These are phyloP conservation scores for Drosophila asahinai DNA, from an alignment of 1,140 invertebrate genomes.

Conservation along the genomic window DNA sequence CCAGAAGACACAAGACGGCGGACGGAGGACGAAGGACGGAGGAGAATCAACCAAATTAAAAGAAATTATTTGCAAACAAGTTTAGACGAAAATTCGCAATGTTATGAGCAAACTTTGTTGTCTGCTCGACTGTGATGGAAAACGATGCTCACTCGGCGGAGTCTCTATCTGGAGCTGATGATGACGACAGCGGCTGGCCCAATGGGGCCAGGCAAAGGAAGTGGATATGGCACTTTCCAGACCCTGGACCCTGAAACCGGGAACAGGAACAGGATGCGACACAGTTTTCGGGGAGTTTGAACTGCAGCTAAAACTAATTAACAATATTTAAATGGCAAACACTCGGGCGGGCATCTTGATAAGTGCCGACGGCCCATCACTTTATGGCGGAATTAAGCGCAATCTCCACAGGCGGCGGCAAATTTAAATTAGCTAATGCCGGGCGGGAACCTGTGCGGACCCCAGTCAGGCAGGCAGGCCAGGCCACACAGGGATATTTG, in stretches of 20 bases:
- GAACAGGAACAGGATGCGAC: slow-evolving; percentile 2
- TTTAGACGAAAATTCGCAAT: slow-evolving; percentile 80
- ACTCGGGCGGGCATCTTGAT: slow-evolving; percentile 58
- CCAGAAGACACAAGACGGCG: slow-evolving; percentile 12
- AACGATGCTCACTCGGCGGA: slow-evolving; percentile 39
- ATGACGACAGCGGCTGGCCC: slow-evolving; percentile 58
- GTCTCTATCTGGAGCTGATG: slow-evolving; percentile 34
- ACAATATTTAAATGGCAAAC: slow-evolving; percentile 75
- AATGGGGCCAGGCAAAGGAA: slow-evolving; percentile 23
- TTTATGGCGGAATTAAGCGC: slow-evolving; percentile 69
- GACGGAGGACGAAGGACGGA: neutral
- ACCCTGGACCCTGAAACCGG: neutral
- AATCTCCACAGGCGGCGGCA: slow-evolving; percentile 52
- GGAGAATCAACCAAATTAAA: slow-evolving; percentile 79
- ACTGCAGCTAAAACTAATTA: slow-evolving; percentile 69
- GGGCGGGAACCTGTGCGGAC: slow-evolving; percentile 19
- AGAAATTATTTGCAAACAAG: slow-evolving; percentile 83
- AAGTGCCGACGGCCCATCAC: slow-evolving; percentile 61
- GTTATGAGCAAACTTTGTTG: slow-evolving; percentile 80
- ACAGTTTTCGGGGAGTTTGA: slow-evolving; percentile 24
- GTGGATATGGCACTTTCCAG: slow-evolving; percentile 9
- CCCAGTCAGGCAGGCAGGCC: slow-evolving; percentile 11
- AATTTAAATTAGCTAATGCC: slow-evolving; percentile 80
- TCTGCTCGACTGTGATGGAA: slow-evolving; percentile 59
- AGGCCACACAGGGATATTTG: slow-evolving; percentile 61